phyloP scores from a whole-genome alignment of 2,888 invertebrate genomes.

The Drosophila borealis region DNA sequence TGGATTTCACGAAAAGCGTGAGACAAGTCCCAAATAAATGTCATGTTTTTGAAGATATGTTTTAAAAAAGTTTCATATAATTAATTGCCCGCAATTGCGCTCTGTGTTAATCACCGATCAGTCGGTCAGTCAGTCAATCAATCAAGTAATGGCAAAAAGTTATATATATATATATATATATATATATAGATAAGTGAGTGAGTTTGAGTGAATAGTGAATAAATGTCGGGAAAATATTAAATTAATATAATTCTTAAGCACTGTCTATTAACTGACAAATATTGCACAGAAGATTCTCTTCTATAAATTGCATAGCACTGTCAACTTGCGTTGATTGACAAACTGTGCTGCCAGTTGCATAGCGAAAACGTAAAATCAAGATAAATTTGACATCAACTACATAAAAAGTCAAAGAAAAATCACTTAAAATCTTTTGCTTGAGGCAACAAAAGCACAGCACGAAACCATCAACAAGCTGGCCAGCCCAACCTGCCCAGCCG shows the following conservation, averaged over 20 bases:
- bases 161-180: too few relatives aligned
- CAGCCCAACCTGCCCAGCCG: slow-evolving; percentile 11
- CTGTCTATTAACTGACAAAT: not conserved
- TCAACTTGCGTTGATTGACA: slow-evolving; percentile 37
- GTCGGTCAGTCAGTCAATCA: too few relatives aligned
- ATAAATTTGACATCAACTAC: slow-evolving; percentile 53
- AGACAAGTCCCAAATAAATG: too few relatives aligned
- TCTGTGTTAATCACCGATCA: too few relatives aligned
- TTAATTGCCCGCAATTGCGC: too few relatives aligned
- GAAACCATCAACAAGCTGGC: slow-evolving; percentile 46
- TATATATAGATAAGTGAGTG: too few relatives aligned
- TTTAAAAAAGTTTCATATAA: too few relatives aligned
- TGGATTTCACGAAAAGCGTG: too few relatives aligned
- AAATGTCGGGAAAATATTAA: too few relatives aligned
- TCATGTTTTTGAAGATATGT: too few relatives aligned
- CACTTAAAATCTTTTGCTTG: slow-evolving; percentile 59
- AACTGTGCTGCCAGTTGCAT: slow-evolving; percentile 52
- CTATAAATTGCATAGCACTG: slow-evolving; percentile 3
- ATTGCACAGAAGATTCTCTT: not conserved
- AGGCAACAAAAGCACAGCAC: slow-evolving; percentile 68
- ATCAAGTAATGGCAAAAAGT: too few relatives aligned
- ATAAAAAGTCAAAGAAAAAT: slow-evolving; percentile 54
- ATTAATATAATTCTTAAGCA: not conserved
- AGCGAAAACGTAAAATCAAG: slow-evolving; percentile 32
- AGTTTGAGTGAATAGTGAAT: too few relatives aligned